These are phyloP conservation scores for Arrhamphus sclerolepis DNA, from an alignment of 2,797 vertebrate species.

Conservation along the genomic window DNA sequence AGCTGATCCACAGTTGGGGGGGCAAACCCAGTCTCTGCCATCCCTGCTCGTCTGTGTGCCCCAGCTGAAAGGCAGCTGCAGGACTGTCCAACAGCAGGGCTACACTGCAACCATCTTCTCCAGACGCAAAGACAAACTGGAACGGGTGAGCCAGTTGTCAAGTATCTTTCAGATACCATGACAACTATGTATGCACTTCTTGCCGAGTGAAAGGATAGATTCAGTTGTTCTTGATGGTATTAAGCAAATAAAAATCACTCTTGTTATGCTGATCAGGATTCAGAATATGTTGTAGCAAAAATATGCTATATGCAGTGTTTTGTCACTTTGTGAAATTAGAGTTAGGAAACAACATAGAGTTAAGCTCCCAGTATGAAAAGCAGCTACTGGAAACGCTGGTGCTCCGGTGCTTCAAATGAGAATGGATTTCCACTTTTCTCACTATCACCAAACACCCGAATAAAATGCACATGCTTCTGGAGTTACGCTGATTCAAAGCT, in stretches of 20 bases:
- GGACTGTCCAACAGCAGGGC: slow-evolving; percentile 85
- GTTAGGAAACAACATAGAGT: not conserved
- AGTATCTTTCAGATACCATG: slow-evolving; percentile 7
- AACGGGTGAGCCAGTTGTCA: slow-evolving; percentile 81
- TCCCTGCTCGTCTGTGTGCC: slow-evolving; percentile 74
- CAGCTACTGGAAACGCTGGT: slow-evolving; percentile 13
- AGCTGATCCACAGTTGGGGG: slow-evolving; percentile 85
- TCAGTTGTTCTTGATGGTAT: not conserved
- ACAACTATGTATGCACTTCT: not conserved
- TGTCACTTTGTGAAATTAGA: not conserved
- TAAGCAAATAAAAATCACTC: not conserved
- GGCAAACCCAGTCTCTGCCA: slow-evolving; percentile 59
- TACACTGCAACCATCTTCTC: slow-evolving; percentile 87
- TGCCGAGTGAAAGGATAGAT: not conserved
- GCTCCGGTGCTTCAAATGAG: slow-evolving; percentile 39
- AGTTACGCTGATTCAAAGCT: not conserved
- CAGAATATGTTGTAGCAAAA: not conserved
- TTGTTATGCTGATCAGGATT: not conserved
- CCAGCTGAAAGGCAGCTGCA: slow-evolving; percentile 84
- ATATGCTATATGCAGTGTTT: not conserved
- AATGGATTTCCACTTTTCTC: slow-evolving; percentile 56
- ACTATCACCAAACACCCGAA: slow-evolving; percentile 8
- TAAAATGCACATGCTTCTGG: not conserved
- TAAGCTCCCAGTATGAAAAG: too few relatives aligned
- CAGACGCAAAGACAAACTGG: slow-evolving; percentile 83